Percentiles rank a stretch among this genome's conserved stretches.
Evolutionary conservation across 1,140 invertebrate genomes (phyloP).

Genomic region (Lucilia cuprina): DNA sequence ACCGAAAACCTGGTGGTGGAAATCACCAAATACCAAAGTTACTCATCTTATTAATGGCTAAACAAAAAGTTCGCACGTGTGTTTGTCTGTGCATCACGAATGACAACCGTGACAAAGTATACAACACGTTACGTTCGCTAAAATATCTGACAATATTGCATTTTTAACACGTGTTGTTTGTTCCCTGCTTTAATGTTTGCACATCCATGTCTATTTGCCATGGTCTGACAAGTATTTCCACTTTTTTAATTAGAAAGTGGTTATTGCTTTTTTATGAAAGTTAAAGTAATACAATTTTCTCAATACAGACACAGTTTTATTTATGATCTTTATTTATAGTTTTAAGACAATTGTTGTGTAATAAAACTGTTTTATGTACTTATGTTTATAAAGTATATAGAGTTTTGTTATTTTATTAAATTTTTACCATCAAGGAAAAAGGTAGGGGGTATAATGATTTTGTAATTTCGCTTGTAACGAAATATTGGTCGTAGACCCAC

Average conservation of each 20-base stretch:
- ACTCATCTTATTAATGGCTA: background rate
- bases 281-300: background rate
- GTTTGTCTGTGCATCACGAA: background rate
- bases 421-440: too few relatives aligned
- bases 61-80: background rate
- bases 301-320: too few relatives aligned
- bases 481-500: too few relatives aligned
- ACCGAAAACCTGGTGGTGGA: background rate
- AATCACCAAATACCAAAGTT: background rate
- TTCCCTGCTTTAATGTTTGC: background rate
- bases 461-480: too few relatives aligned
- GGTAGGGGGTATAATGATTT: too few relatives aligned
- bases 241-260: constrained; percentile 9
- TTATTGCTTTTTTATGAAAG: constrained; percentile 1
- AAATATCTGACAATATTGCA: background rate
- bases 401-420: too few relatives aligned
- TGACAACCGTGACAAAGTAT: background rate
- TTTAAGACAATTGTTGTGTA: background rate
- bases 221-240: background rate
- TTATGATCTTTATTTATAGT: too few relatives aligned
- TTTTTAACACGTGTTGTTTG: constrained; percentile 20
- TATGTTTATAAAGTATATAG: too few relatives aligned
- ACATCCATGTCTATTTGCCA: background rate
- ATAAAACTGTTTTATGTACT: background rate
- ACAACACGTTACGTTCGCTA: background rate